Percentiles rank a stretch among this genome's conserved stretches.
These are phyloP conservation scores for Tiliacea aurago DNA, from an alignment of 2,888 invertebrate species.

Conservation along the genomic window DNA sequence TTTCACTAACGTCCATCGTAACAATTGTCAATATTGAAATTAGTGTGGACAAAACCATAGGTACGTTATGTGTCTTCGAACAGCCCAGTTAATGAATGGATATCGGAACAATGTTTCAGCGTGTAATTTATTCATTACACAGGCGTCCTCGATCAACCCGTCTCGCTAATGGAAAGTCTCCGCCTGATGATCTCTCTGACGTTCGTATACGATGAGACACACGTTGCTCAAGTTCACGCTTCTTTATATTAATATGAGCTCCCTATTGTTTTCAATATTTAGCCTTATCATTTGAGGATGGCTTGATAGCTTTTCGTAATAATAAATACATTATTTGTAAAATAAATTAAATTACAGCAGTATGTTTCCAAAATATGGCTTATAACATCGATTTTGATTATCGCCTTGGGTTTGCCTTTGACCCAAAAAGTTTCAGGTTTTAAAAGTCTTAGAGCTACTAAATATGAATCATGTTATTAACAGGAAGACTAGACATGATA, in stretches of 20 bases:
- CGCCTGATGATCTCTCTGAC: slow-evolving; percentile 81
- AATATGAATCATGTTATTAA: background rate
- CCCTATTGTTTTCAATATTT: slow-evolving; percentile 28
- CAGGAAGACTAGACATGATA: background rate
- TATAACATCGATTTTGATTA: slow-evolving; percentile 13
- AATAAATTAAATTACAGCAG: background rate
- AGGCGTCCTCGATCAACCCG: slow-evolving; percentile 88
- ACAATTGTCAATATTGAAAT: slow-evolving; percentile 87
- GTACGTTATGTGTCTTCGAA: slow-evolving; percentile 74
- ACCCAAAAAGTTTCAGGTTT: background rate
- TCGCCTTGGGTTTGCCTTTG: background rate
- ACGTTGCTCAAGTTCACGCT: slow-evolving; percentile 63
- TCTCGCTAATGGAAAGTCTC: slow-evolving; percentile 86
- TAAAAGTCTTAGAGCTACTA: background rate
- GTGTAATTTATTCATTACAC: slow-evolving; percentile 91
- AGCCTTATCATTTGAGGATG: slow-evolving; percentile 8
- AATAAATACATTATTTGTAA: background rate
- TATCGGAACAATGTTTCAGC: slow-evolving; percentile 89
- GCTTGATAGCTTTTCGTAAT: background rate
- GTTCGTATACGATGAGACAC: slow-evolving; percentile 62
- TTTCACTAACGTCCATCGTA: slow-evolving; percentile 70
- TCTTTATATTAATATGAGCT: slow-evolving; percentile 25
- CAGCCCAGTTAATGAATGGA: slow-evolving; percentile 85
- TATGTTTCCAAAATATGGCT: background rate
- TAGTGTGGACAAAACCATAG: slow-evolving; percentile 76